A percentile compares a stretch with the other conserved stretches of the same genome.
phyloP scores from a whole-genome alignment of 2,888 invertebrate species.

The Perizoma affinitatum region DNA sequence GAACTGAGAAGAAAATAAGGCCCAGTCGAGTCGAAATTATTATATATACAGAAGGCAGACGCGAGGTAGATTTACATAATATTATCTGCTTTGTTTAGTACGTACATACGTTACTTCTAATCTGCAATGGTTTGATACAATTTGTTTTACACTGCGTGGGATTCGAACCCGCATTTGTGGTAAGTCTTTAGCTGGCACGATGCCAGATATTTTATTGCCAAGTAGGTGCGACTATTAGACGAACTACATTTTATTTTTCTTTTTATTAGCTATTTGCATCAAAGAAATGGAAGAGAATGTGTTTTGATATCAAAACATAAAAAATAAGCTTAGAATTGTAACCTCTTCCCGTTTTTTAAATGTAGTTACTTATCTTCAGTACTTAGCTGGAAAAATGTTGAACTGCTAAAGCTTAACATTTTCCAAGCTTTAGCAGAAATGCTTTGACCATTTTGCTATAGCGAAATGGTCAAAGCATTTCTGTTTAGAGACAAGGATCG shows the following conservation, averaged over 20 bases:
- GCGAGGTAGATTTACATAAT: slow-evolving; percentile 24
- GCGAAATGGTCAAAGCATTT: too few relatives aligned
- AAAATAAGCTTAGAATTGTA: too few relatives aligned
- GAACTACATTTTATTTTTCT: not conserved
- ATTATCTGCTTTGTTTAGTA: slow-evolving; percentile 21
- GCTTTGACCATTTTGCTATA: too few relatives aligned
- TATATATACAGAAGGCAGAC: slow-evolving; percentile 22
- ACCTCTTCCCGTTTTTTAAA: too few relatives aligned
- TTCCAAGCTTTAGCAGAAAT: too few relatives aligned
- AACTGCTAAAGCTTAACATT: too few relatives aligned
- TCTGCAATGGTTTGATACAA: slow-evolving; percentile 16
- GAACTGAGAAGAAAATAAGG: slow-evolving; percentile 22
- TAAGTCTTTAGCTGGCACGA: slow-evolving; percentile 3
- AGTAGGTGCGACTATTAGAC: slow-evolving; percentile 1
- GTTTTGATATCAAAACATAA: too few relatives aligned
- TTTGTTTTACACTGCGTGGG: slow-evolving; percentile 16
- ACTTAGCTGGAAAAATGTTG: too few relatives aligned
- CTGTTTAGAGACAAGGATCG: too few relatives aligned
- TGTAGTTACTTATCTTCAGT: too few relatives aligned
- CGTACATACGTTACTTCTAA: slow-evolving; percentile 9
- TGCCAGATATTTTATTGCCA: slow-evolving; percentile 16
- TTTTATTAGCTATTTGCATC: too few relatives aligned
- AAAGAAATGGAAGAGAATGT: too few relatives aligned
- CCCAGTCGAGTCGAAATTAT: slow-evolving; percentile 19
- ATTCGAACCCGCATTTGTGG: slow-evolving; percentile 17